Evolutionary conservation across 64 coral and sea anemone genomes (phyloP), one percentile per base, ranked within the genome.

Genomic region (Pocillopora verrucosa): DNA sequence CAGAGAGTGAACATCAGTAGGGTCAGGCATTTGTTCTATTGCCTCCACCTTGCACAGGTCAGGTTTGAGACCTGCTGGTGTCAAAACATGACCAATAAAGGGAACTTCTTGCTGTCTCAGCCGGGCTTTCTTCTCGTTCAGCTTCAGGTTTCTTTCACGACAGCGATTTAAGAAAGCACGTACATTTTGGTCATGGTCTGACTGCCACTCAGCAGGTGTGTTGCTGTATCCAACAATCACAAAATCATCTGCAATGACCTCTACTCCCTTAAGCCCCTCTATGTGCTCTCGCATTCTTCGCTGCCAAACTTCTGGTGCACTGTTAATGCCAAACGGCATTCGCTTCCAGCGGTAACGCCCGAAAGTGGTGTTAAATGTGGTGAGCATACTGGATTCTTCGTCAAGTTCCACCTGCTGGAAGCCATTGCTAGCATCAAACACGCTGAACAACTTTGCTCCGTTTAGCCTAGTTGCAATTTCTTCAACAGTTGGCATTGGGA

Each of bases 141-240:
- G 45, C 74, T 76, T 76, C 74, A 38, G 37, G 74, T 76, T 76
- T 76, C 74, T 38, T 17, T 45, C 74, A 56, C 14, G 36, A 17
- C 74, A 51, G 74, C 75, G 13, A 16, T 87, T 56, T 34, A 87
- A 59, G 69, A 75, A 87, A 34, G 75, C 36, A 76, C 37, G 36
- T 3, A 88, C 73, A 88, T 60, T 87, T 74, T 7, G 68, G 69
- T 74, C 69, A 87, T 58, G 69, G 65, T 87, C 67, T 56, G 84
- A 2, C 22, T 87, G 35, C 65, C 56, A 79, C 9, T 79, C 77
- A 59, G 17, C 57, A 24, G 77, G 77, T 79, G 75, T 77, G 77
- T 79, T 81, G 1, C 79, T 56, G 20, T 19, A 81, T 60, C 79
- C 65, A 69, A 69, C 65, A 20, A 69, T 69, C 19, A 4, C 65